Evolutionary conservation across 1,140 invertebrate species (phyloP).

Genomic region (Drosophila malerkotliana): DNA sequence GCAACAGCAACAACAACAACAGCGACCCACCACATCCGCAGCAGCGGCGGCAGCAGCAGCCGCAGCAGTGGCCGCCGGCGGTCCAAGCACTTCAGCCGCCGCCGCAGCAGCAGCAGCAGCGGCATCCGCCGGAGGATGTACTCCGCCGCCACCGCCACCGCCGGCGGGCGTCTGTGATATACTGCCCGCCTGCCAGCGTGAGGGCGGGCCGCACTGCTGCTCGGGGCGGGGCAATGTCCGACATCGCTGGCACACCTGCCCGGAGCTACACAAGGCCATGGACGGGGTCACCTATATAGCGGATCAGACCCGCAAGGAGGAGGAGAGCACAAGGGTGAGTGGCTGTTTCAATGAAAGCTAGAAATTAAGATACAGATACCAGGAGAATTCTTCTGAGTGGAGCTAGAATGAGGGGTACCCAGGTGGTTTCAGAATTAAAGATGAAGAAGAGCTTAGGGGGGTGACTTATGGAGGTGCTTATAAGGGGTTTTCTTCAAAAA

Average conservation of each 20-base stretch:
- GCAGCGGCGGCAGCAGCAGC: conserved; percentile 42
- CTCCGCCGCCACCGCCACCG: conserved; percentile 55
- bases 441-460: too few relatives aligned
- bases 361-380: too few relatives aligned
- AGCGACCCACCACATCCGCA: conserved; percentile 44
- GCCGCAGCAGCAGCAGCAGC: conserved; percentile 36
- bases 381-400: too few relatives aligned
- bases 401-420: too few relatives aligned
- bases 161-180: conserved; percentile 63
- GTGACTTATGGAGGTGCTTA: too few relatives aligned
- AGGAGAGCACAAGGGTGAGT: conserved; percentile 94
- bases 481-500: too few relatives aligned
- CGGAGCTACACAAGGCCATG: conserved; percentile 96
- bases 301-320: conserved; percentile 95
- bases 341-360: background rate
- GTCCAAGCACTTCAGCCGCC: conserved; percentile 47
- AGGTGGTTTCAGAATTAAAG: too few relatives aligned
- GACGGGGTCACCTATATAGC: conserved; percentile 96
- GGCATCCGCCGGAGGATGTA: conserved; percentile 28
- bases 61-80: conserved; percentile 33
- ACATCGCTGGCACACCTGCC: conserved; percentile 92
- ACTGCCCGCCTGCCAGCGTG: conserved; percentile 78
- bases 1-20: conserved; percentile 37
- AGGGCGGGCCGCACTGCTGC: conserved; percentile 77
- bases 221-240: conserved; percentile 84